Conservation (phyloP, 2,888 invertebrate species). For the Aleiodes testaceus region DNA sequence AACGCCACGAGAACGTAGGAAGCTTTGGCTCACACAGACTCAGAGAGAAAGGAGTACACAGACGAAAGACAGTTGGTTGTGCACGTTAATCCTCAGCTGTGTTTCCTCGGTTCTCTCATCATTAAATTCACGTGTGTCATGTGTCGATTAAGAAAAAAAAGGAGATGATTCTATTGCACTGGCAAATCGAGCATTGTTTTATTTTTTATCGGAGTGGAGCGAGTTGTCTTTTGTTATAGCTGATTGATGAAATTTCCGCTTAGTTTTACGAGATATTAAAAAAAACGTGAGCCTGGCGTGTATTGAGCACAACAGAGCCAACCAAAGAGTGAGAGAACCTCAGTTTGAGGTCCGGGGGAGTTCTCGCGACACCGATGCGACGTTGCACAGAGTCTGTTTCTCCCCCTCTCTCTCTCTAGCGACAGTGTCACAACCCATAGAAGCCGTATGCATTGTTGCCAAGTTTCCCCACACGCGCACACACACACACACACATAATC, state of each 20-base stretch:
- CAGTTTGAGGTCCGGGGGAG: slow-evolving; percentile 7
- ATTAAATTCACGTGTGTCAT: slow-evolving; percentile 20
- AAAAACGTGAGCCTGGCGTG: not conserved
- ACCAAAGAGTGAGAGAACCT: not conserved
- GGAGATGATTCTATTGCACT: not conserved
- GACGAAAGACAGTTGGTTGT: not conserved
- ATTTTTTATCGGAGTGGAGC: too few species aligned
- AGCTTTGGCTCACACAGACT: slow-evolving; percentile 23
- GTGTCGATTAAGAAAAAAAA: not conserved
- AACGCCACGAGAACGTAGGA: slow-evolving; percentile 4
- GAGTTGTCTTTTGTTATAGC: not conserved
- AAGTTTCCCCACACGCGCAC: slow-evolving; percentile 43
- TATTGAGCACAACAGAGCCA: slow-evolving; percentile 3
- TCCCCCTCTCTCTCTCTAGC: slow-evolving; percentile 36
- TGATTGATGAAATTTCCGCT: not conserved
- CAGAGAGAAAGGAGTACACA: not conserved
- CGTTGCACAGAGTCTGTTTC: slow-evolving; percentile 47
- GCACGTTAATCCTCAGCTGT: slow-evolving; percentile 38
- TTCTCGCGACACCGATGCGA: slow-evolving; percentile 48
- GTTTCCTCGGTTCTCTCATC: slow-evolving; percentile 38
- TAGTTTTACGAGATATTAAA: too few species aligned
- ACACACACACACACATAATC: slow-evolving; percentile 33
- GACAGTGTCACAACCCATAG: slow-evolving; percentile 37
- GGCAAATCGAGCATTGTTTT: not conserved
- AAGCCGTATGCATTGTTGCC: slow-evolving; percentile 50